Evolutionary conservation across 2,113 vertebrate genomes (phyloP).

Genomic region (Eptesicus fuscus): DNA sequence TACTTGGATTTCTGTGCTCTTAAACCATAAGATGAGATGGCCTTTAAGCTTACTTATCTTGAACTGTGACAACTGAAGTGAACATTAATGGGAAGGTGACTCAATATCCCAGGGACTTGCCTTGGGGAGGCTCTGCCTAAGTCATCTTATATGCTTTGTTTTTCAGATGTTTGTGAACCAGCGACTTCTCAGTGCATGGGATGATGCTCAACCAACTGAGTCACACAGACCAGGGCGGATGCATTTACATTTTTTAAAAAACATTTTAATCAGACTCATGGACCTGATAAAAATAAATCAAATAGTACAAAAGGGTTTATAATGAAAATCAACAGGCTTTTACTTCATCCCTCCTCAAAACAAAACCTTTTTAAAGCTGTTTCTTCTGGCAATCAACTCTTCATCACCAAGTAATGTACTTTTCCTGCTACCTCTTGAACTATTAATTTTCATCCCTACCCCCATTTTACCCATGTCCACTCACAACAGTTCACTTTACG

Average conservation of each 20-base stretch:
- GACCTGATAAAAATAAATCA: not conserved
- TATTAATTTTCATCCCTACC: not conserved
- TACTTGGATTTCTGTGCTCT: not conserved
- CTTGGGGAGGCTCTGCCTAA: not conserved
- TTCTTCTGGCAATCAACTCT: not conserved
- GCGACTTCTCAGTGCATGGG: too few species aligned
- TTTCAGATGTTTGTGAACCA: constrained; percentile 10
- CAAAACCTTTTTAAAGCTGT: not conserved
- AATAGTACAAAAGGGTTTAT: not conserved
- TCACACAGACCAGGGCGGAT: not conserved
- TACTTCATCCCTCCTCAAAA: not conserved
- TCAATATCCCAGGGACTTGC: constrained; percentile 44
- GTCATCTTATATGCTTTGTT: not conserved
- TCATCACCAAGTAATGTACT: not conserved
- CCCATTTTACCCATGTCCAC: not conserved
- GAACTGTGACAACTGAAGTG: not conserved
- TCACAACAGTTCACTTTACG: not conserved
- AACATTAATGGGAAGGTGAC: constrained; percentile 40
- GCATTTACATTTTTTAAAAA: not conserved
- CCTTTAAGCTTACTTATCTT: not conserved
- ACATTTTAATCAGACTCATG: not conserved
- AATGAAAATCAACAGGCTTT: not conserved
- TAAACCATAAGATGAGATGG: not conserved
- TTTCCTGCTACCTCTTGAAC: not conserved
- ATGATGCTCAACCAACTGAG: too few species aligned